Base-by-base conservation (phyloP, 2,888 invertebrate genomes). In the Zele albiditarsus region DNA sequence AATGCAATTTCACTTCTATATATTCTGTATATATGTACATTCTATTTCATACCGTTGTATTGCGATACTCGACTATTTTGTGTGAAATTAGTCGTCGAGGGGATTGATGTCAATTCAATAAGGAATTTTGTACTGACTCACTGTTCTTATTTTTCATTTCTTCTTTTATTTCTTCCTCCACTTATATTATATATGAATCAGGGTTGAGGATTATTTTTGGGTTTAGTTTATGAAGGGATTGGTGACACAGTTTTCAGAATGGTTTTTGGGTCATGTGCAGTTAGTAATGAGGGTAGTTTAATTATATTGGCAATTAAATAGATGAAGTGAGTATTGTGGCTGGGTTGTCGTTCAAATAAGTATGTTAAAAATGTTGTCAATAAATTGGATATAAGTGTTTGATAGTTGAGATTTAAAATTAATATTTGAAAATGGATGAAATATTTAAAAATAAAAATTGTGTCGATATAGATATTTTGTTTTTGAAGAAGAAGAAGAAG, bases 41-140 rank as follows among this genome's bases (percentile, higher is more conserved):
- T 60, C 16, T n/a, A 60, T 53, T 20, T 53, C 53, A 53, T 53
- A 23, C 53, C 20, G 27, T 60, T 60, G 28, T 60, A n/a, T 14
- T 60, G 28, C 60, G 27, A n/a, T 63, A 12, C 63, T 63, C 33
- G n/a, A 38, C 63, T 63, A 63, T 63, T 63, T 63, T 63, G 23
- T 23, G 6, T 23, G 63, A 63, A 38, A 63, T 63, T 63, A 33
- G 63, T 63, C 63, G 20, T 38, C 63, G 20, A 38, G 63, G 63
- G 31, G 38, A 63, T 38, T 53, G 23, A 53, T 53, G 53, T 53
- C 53, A 53, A 53, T 28, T 63, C 63, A 33, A 23, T 63, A 16
- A 63, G 20, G 33, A 38, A 33, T n/a, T 63, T 62, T 38, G 3
- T 63, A 38, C 20, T 31, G 23, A 63, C 33, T n/a, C 20, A 20